Conservation (phyloP, 2,888 invertebrate species). For the Fissipunctia ypsillon region DNA sequence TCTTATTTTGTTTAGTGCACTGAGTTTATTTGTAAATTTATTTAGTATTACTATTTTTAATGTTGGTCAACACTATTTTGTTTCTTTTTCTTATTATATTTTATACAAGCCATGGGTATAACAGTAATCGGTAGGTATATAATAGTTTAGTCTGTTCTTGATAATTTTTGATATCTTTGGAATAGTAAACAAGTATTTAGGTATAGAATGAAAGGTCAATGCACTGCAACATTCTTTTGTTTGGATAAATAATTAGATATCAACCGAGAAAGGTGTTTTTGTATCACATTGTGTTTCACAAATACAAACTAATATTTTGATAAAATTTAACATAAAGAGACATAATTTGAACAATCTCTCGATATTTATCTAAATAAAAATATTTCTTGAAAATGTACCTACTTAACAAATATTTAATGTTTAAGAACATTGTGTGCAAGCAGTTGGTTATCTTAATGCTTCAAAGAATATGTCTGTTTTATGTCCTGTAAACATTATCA, state of each 20-base stretch:
- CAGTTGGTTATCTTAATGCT: not conserved
- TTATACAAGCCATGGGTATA: conserved; percentile 18
- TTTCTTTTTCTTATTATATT: conserved; percentile 10
- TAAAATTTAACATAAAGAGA: conserved; percentile 37
- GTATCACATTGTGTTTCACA: conserved; percentile 21
- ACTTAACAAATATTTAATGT: conserved; percentile 4
- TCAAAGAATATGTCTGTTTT: not conserved
- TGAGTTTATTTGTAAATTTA: not conserved
- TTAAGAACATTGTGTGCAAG: conserved; percentile 4
- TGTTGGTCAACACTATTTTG: not conserved
- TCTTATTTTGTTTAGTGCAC: not conserved
- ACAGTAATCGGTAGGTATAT: conserved; percentile 8
- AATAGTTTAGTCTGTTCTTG: conserved; percentile 24
- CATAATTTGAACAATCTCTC: conserved; percentile 31
- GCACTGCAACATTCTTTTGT: conserved; percentile 38
- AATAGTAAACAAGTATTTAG: conserved; percentile 50
- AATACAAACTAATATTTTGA: conserved; percentile 41
- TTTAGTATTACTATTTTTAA: not conserved
- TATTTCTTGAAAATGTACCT: conserved; percentile 23
- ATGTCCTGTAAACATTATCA: not conserved
- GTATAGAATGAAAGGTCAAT: conserved; percentile 46
- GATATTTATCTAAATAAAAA: conserved; percentile 36
- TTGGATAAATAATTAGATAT: conserved; percentile 45
- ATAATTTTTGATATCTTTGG: conserved; percentile 39
- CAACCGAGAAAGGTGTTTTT: conserved; percentile 28